phyloP scores from a whole-genome alignment of 2,888 invertebrate genomes.

The Drosophila macrospina region DNA sequence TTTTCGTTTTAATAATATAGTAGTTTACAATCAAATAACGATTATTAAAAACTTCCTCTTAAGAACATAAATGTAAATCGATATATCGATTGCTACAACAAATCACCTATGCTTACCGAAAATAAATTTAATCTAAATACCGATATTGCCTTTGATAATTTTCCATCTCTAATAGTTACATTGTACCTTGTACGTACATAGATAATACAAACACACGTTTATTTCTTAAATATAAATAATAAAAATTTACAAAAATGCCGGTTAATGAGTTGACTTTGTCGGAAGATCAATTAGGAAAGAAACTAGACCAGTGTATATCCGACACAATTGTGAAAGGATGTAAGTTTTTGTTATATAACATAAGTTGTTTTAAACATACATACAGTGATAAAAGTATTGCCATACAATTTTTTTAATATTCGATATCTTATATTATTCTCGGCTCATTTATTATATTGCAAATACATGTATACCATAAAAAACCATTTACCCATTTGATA shows the following conservation, averaged over 20 bases:
- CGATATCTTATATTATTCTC: not conserved
- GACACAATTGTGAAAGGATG: conserved; percentile 93
- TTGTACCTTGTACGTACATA: conserved; percentile 1
- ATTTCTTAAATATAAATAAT: not conserved
- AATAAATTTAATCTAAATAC: not conserved
- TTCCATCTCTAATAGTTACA: conserved; percentile 4
- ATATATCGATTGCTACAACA: not conserved
- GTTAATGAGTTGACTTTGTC: conserved; percentile 26
- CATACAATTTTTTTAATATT: not conserved
- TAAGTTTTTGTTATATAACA: conserved; percentile 85
- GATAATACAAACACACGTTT: conserved; percentile 8
- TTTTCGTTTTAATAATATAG: too few species aligned
- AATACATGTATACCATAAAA: not conserved
- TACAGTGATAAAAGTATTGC: not conserved
- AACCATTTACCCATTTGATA: too few species aligned
- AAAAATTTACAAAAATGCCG: conserved; percentile 40
- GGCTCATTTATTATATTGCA: not conserved
- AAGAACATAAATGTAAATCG: not conserved
- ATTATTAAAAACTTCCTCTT: too few species aligned
- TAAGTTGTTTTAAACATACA: not conserved
- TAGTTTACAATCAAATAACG: too few species aligned
- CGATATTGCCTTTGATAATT: not conserved
- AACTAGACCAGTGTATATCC: conserved; percentile 94
- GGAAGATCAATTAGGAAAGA: conserved; percentile 88
- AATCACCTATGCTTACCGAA: not conserved